Evolutionary conservation across 2,888 invertebrate genomes (phyloP).

Genomic region (Disparrhopalites patrizii): DNA sequence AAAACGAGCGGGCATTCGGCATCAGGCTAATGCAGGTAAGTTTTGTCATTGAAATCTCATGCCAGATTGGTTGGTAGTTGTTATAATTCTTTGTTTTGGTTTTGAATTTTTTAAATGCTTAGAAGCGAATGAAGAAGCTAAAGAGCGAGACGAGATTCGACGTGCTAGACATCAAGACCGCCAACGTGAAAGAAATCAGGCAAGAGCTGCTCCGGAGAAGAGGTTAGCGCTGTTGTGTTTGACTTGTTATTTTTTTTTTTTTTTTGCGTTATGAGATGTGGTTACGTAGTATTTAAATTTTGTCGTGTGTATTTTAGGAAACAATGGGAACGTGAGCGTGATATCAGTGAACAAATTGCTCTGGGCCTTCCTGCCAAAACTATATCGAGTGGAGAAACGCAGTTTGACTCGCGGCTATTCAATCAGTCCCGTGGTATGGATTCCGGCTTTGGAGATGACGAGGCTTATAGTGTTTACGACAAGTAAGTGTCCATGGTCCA

Average conservation of each 20-base stretch:
- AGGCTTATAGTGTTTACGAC: conserved; percentile 96
- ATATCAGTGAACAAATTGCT: conserved; percentile 98
- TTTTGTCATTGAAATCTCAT: conserved; percentile 9
- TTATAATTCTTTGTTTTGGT: not conserved
- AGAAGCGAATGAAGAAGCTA: conserved; percentile 65
- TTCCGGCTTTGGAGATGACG: conserved; percentile 93
- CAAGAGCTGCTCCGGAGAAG: conserved; percentile 91
- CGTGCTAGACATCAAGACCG: conserved; percentile 87
- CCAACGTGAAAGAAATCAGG: conserved; percentile 86
- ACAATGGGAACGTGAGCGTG: conserved; percentile 85
- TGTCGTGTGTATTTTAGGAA: conserved; percentile 56
- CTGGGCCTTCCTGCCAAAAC: conserved; percentile 87
- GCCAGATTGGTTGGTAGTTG: not conserved
- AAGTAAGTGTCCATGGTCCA: conserved; percentile 57
- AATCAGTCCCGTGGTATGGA: conserved; percentile 92
- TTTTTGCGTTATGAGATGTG: not conserved
- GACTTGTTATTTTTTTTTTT: not conserved
- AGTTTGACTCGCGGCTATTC: conserved; percentile 94
- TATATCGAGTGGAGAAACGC: conserved; percentile 66
- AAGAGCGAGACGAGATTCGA: conserved; percentile 79
- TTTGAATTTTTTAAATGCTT: conserved; percentile 20
- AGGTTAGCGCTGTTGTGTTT: conserved; percentile 56
- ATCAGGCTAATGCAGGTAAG: conserved; percentile 27
- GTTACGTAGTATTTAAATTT: too few relatives aligned
- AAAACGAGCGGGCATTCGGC: conserved; percentile 78